Evolutionary conservation across 2,797 vertebrate species (phyloP).

Genomic region (Paramormyrops hopkinsi): DNA sequence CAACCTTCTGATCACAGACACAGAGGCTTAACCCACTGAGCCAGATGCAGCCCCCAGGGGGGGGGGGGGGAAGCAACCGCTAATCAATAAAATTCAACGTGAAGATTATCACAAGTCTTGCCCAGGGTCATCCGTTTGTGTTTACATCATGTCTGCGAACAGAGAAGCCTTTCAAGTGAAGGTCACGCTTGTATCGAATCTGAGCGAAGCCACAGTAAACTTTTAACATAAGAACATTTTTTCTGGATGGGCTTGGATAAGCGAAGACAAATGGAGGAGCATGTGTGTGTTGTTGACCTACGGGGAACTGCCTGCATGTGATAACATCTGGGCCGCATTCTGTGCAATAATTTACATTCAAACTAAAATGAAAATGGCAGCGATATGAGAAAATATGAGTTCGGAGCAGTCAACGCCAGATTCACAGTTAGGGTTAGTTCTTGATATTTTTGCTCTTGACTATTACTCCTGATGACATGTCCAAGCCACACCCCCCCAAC

Average conservation of each 20-base stretch:
- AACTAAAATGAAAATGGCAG: constrained; percentile 55
- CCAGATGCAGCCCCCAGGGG: neutral
- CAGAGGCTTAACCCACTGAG: neutral
- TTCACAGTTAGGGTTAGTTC: constrained; percentile 56
- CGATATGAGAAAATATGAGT: constrained; percentile 46
- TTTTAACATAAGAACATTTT: constrained; percentile 45
- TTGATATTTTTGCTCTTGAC: constrained; percentile 39
- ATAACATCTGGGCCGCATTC: constrained; percentile 52
- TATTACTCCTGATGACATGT: constrained; percentile 46
- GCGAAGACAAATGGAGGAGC: constrained; percentile 46
- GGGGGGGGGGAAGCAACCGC: neutral
- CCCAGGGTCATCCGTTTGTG: neutral
- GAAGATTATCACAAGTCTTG: neutral
- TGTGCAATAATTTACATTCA: constrained; percentile 54
- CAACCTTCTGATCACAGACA: neutral
- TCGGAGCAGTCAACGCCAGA: constrained; percentile 47
- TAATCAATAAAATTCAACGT: neutral
- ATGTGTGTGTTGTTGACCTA: constrained; percentile 31
- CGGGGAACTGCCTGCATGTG: constrained; percentile 43
- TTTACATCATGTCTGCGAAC: neutral
- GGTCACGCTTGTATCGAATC: constrained; percentile 28
- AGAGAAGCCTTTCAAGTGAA: constrained; percentile 21
- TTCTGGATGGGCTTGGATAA: constrained; percentile 33
- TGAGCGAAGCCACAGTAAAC: constrained; percentile 51
- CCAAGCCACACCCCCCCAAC: constrained; percentile 35